phyloP scores from a whole-genome alignment of 2,113 vertebrate species.

The Pterocles burchelli region DNA sequence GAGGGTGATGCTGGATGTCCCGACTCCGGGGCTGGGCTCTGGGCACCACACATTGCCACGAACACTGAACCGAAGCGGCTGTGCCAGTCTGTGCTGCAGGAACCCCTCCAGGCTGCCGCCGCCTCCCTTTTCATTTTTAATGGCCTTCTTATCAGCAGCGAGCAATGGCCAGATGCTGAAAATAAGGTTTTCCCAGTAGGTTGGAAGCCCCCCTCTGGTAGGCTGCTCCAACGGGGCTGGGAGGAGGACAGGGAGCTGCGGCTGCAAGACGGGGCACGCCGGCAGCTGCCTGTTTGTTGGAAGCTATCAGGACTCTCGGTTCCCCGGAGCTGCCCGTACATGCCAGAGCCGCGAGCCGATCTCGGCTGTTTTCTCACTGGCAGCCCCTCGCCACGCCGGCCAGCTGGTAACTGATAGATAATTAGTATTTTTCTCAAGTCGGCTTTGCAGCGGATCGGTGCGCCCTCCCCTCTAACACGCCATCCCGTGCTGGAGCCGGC shows the following conservation, averaged over 20 bases:
- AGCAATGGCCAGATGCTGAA: constrained; percentile 18
- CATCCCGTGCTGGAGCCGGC: accelerated
- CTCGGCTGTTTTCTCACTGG: neutral
- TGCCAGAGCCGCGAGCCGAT: neutral
- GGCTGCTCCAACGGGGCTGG: neutral
- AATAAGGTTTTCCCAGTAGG: constrained; percentile 62
- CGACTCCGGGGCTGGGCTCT: accelerated
- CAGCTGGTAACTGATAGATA: constrained; percentile 77
- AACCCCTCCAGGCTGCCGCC: neutral
- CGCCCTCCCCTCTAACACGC: neutral
- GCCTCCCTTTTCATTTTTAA: constrained; percentile 4
- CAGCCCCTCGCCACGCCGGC: constrained; percentile 23
- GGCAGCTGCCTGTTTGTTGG: neutral
- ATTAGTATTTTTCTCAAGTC: constrained; percentile 74
- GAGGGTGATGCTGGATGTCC: accelerated
- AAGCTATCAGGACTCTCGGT: constrained; percentile 1
- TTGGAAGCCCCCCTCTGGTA: neutral
- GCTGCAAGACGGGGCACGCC: constrained; percentile 28
- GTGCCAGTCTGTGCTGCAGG: accelerated
- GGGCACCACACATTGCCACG: accelerated
- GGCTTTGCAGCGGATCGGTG: neutral
- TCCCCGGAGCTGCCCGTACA: constrained; percentile 60
- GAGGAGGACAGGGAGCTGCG: neutral
- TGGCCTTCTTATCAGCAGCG: neutral
- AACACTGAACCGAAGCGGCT: accelerated